Evolutionary conservation across 2,797 vertebrate species (phyloP).

Genomic region (Coilia nasus): DNA sequence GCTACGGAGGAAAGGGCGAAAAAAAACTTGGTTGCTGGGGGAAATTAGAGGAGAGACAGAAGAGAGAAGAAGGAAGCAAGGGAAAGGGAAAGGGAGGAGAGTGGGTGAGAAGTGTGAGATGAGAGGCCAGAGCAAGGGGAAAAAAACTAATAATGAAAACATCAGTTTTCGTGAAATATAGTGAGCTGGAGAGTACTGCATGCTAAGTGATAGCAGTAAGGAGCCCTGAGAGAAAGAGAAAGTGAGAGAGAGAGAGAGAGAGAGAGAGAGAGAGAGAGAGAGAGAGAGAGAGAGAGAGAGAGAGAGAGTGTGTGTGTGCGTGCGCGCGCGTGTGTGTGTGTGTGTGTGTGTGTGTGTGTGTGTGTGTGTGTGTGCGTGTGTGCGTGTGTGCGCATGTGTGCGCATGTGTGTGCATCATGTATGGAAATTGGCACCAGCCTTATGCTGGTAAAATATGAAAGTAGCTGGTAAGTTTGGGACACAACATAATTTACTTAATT

Average conservation of each 20-base stretch:
- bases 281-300: neutral
- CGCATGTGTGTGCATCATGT: neutral
- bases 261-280: conserved; percentile 23
- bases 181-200: neutral
- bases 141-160: conserved; percentile 19
- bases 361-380: neutral
- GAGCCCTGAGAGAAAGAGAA: conserved; percentile 43
- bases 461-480: too few species aligned
- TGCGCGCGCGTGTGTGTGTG: too few species aligned
- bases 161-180: neutral
- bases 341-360: neutral
- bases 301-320: too few species aligned
- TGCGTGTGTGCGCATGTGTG: neutral
- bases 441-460: too few species aligned
- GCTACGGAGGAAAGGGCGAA: neutral
- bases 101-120: neutral
- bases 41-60: conserved; percentile 5
- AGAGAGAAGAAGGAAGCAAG: neutral
- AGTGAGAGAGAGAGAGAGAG: conserved; percentile 31
- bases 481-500: too few species aligned
- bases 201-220: neutral
- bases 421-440: too few species aligned
- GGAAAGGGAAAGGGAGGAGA: neutral
- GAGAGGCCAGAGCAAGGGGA: neutral
- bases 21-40: neutral